Percentiles rank a stretch among this genome's conserved stretches.
Evolutionary conservation across 2,113 vertebrate genomes (phyloP).

Genomic region (Hylia prasina): DNA sequence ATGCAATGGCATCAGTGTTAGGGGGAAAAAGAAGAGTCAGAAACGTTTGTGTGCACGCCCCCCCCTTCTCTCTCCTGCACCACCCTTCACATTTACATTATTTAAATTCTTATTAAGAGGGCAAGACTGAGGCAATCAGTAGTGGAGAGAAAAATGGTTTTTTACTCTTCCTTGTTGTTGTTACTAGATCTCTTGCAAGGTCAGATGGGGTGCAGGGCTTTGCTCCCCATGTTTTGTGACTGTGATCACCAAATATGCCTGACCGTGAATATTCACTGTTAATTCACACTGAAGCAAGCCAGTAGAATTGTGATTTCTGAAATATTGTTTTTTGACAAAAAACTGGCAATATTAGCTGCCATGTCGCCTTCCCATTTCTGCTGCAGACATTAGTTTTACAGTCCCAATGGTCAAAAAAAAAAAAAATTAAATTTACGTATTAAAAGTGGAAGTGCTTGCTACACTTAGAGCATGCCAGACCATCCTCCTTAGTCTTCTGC

Average conservation of each 20-base stretch:
- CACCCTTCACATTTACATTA: conserved; percentile 44
- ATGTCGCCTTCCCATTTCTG: neutral
- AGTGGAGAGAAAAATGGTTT: neutral
- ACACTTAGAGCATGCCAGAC: neutral
- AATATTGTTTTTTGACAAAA: neutral
- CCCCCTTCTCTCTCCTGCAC: conserved; percentile 6
- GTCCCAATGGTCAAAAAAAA: neutral
- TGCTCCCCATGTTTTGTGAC: neutral
- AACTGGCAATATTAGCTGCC: neutral
- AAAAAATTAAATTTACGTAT: neutral
- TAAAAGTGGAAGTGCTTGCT: neutral
- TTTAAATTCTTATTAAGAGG: conserved; percentile 57
- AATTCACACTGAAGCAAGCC: neutral
- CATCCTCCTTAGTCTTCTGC: neutral
- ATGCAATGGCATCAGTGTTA: conserved; percentile 57
- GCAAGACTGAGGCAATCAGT: neutral
- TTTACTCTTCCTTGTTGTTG: neutral
- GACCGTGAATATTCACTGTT: neutral
- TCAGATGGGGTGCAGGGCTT: conserved; percentile 13
- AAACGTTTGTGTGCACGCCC: conserved; percentile 9
- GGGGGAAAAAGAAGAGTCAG: conserved; percentile 43
- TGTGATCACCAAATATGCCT: neutral
- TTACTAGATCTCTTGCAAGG: conserved; percentile 19
- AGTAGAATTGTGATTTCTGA: neutral
- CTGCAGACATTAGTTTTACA: neutral